Conservation (phyloP, 2,113 vertebrate genomes). For the Rhea americana region DNA sequence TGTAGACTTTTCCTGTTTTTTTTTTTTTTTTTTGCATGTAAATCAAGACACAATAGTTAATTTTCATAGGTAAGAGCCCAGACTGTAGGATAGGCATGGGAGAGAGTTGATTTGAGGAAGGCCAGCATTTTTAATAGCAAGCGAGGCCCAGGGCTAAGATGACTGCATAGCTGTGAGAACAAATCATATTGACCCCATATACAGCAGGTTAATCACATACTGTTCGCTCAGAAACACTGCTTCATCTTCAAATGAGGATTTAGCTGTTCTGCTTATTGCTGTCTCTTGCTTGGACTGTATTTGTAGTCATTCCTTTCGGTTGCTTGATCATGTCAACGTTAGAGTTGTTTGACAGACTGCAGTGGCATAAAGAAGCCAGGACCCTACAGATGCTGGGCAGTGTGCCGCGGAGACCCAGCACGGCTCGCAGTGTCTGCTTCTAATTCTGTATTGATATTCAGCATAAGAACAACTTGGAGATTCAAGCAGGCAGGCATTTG, state of each 20-base stretch:
- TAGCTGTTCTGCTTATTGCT: slow-evolving; percentile 12
- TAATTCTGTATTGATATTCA: slow-evolving; percentile 26
- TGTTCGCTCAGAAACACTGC: slow-evolving; percentile 29
- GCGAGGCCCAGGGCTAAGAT: not conserved
- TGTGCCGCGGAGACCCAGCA: not conserved
- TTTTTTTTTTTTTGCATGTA: not conserved
- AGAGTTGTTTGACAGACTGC: slow-evolving; percentile 10
- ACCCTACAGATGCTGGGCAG: not conserved
- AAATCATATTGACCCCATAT: not conserved
- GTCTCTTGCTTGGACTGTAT: slow-evolving; percentile 6
- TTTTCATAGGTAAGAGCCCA: not conserved
- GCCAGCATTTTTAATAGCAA: not conserved
- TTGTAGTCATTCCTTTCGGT: slow-evolving; percentile 40
- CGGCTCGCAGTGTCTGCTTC: not conserved
- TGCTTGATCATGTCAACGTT: not conserved
- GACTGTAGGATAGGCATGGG: not conserved
- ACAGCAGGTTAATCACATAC: not conserved
- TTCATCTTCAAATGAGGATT: slow-evolving; percentile 42
- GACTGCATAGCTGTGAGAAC: not conserved
- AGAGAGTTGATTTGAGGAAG: not conserved
- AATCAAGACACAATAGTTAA: not conserved
- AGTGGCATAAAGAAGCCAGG: slow-evolving; percentile 18
- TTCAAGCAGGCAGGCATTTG: not conserved
- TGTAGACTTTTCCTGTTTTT: not conserved
- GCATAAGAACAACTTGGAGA: slow-evolving; percentile 6